Evolutionary conservation across 2,797 vertebrate genomes (phyloP).

Genomic region (Anomalospiza imberbis): DNA sequence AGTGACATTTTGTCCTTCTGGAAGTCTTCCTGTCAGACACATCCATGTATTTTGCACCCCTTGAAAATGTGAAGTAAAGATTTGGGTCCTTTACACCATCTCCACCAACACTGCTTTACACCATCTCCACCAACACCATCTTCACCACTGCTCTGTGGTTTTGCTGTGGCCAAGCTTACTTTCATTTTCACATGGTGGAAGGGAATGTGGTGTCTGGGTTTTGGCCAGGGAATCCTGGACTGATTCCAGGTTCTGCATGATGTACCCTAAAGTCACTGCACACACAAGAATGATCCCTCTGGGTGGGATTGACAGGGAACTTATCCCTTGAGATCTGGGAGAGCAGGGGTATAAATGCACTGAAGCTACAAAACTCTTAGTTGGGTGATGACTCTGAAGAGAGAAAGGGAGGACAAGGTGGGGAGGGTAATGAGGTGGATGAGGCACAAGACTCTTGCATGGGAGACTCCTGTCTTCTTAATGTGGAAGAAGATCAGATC

Average conservation of each 20-base stretch:
- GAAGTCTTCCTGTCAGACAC: neutral
- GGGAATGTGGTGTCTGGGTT: neutral
- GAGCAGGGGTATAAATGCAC: neutral
- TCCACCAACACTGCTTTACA: neutral
- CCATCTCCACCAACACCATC: neutral
- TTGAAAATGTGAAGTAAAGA: neutral
- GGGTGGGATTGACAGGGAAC: neutral
- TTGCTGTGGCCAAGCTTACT: neutral
- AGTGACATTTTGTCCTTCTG: neutral
- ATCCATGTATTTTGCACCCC: neutral
- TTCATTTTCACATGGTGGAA: neutral
- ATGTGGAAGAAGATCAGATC: neutral
- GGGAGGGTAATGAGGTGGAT: neutral
- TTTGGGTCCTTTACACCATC: neutral
- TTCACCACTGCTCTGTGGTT: neutral
- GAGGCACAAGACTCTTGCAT: neutral
- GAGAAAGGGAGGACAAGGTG: neutral
- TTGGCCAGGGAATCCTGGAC: neutral
- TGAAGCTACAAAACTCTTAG: neutral
- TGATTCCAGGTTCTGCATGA: fast-evolving
- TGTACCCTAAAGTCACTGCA: neutral
- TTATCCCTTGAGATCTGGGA: neutral
- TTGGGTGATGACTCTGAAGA: neutral
- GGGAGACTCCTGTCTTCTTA: neutral
- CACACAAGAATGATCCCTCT: neutral